Evolutionary conservation across 2,888 invertebrate genomes (phyloP).

Genomic region (Mesorhabditis spiculigera): DNA sequence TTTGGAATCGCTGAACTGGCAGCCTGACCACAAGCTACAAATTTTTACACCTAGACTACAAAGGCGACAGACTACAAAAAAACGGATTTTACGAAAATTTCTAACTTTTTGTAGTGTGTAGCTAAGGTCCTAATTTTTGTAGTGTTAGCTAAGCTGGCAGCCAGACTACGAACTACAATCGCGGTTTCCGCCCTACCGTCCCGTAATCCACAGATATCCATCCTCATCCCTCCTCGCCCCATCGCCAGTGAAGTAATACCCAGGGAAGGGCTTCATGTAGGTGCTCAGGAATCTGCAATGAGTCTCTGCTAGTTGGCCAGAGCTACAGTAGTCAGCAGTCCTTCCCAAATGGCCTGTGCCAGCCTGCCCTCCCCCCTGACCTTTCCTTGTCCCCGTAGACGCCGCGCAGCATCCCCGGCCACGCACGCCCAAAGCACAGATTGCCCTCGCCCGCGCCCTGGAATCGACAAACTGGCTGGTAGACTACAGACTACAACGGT

Average conservation of each 20-base stretch:
- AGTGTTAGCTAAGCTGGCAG: no score
- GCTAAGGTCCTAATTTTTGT: no score
- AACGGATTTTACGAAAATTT: no score
- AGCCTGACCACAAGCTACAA: no score
- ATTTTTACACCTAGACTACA: no score
- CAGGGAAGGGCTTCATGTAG: constrained; percentile 91
- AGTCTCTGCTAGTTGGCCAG: neutral
- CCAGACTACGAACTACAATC: neutral
- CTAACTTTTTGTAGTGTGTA: no score
- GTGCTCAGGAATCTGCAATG: constrained; percentile 73
- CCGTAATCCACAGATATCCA: constrained; percentile 69
- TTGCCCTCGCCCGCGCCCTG: constrained; percentile 41
- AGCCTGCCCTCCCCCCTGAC: neutral
- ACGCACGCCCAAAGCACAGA: constrained; percentile 79
- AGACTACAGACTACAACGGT: no score
- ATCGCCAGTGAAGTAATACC: constrained; percentile 95
- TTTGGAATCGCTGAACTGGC: no score
- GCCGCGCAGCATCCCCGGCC: constrained; percentile 97
- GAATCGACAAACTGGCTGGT: neutral
- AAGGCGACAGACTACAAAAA: no score
- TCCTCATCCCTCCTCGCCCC: constrained; percentile 75
- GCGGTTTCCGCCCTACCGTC: constrained; percentile 18
- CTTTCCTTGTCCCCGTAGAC: constrained; percentile 82
- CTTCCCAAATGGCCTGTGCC: neutral
- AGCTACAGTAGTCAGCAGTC: neutral